Evolutionary conservation across 2,888 invertebrate species (phyloP).

Genomic region (Vesta saturnalis): DNA sequence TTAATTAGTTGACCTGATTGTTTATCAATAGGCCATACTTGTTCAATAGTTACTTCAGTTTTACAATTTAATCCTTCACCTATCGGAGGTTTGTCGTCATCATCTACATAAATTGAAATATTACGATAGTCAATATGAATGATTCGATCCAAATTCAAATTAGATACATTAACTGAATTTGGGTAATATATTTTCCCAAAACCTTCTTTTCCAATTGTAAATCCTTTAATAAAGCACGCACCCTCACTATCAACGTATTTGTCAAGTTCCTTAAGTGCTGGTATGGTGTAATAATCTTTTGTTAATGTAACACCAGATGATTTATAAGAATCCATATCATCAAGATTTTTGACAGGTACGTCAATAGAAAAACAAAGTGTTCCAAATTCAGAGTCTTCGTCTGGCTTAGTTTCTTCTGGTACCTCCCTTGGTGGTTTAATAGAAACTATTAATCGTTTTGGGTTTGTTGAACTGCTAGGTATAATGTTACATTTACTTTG

Average conservation of each 20-base stretch:
- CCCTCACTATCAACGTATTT: neutral
- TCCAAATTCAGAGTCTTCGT: neutral
- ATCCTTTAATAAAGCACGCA: neutral
- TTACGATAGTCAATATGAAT: conserved; percentile 95
- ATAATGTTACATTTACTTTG: too few relatives aligned
- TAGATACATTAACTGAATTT: conserved; percentile 84
- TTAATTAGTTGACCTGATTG: conserved; percentile 81
- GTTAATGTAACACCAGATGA: neutral
- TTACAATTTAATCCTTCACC: conserved; percentile 86
- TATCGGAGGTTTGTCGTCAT: conserved; percentile 84
- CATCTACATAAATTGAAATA: conserved; percentile 94
- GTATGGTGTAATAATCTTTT: neutral
- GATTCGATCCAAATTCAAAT: conserved; percentile 85
- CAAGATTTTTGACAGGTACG: neutral
- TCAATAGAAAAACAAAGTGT: neutral
- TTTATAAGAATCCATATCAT: neutral
- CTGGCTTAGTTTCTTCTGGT: too few relatives aligned
- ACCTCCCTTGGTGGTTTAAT: too few relatives aligned
- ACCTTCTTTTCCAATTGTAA: conserved; percentile 74
- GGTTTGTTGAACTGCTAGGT: too few relatives aligned
- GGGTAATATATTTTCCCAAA: conserved; percentile 91
- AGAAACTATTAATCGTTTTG: neutral
- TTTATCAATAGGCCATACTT: conserved; percentile 94
- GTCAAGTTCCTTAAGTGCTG: neutral
- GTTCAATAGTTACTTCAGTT: conserved; percentile 91